phyloP scores from a whole-genome alignment of 2,113 vertebrate genomes.

The Spea bombifrons region DNA sequence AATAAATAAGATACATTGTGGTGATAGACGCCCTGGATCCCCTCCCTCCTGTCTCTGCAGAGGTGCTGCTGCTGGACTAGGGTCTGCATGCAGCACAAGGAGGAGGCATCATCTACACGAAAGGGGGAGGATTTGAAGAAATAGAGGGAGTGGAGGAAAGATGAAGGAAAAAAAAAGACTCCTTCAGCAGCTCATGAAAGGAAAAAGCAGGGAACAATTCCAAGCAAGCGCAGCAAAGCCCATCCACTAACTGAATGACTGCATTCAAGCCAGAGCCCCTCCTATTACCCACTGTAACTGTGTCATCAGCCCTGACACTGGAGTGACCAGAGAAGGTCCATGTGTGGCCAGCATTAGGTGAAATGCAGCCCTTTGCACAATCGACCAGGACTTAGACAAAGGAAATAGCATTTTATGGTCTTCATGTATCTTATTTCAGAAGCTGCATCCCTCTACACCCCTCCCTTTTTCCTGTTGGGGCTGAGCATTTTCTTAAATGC shows the following conservation, averaged over 20 bases:
- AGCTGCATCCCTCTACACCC: neutral
- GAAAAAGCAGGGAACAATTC: neutral
- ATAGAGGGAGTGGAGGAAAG: constrained; percentile 12
- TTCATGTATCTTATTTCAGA: constrained; percentile 2
- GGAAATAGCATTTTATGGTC: neutral
- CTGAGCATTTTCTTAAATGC: neutral
- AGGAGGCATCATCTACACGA: constrained; percentile 36
- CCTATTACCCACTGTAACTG: neutral
- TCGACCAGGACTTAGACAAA: constrained; percentile 5
- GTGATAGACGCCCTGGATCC: constrained; percentile 4
- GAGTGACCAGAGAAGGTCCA: neutral
- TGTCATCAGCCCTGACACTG: neutral
- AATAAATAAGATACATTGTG: constrained; percentile 31
- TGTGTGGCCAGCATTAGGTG: neutral
- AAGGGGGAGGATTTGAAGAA: constrained; percentile 13
- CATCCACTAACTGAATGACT: neutral
- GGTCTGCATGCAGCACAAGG: constrained; percentile 28
- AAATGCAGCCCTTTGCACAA: neutral
- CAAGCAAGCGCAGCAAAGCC: constrained; percentile 3
- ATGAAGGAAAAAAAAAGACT: neutral
- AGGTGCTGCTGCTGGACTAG: constrained; percentile 8
- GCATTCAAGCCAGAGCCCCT: neutral
- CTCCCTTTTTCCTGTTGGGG: constrained; percentile 9
- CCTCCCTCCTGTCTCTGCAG: constrained; percentile 37
- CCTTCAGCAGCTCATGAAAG: constrained; percentile 20